These are phyloP conservation scores for Blastobasis adustella DNA, from an alignment of 2,888 invertebrate species.

Conservation along the genomic window DNA sequence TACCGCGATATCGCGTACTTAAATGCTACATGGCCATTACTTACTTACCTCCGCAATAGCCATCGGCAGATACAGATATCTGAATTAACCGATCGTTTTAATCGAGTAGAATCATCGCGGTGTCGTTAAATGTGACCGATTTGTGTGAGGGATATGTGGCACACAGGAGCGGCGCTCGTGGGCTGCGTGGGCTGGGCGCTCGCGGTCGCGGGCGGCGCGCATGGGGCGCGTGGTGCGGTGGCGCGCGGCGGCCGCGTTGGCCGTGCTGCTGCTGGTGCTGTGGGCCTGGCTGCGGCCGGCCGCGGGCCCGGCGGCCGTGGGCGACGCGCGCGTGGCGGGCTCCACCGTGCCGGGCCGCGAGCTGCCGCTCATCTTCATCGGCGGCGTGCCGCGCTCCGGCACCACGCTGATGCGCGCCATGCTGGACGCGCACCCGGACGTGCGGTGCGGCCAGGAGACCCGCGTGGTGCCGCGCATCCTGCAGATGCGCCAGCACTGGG, in stretches of 20 bases:
- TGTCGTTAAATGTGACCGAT: background rate
- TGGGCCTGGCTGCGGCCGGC: conserved; percentile 24
- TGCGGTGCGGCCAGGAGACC: conserved; percentile 98
- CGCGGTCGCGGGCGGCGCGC: conserved; percentile 21
- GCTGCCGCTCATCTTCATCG: conserved; percentile 97
- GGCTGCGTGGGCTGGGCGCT: conserved; percentile 16
- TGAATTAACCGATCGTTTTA: no score
- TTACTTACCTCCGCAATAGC: no score
- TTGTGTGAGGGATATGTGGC: background rate
- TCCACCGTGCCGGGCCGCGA: conserved; percentile 78
- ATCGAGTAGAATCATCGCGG: background rate
- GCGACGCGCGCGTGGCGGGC: conserved; percentile 5
- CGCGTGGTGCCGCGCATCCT: conserved; percentile 97
- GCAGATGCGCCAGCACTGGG: conserved; percentile 96
- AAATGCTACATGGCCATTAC: no score
- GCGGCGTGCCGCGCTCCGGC: conserved; percentile 97
- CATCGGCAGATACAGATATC: no score
- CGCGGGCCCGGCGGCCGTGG: conserved; percentile 14
- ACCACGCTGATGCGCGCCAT: conserved; percentile 98
- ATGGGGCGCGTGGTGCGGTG: conserved; percentile 11
- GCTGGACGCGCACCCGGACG: conserved; percentile 97
- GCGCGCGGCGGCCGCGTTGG: conserved; percentile 17
- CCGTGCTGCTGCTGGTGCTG: conserved; percentile 21
- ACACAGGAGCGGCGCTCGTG: background rate
- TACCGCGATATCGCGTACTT: no score